Percentiles rank a stretch among this genome's conserved stretches.
Conservation (phyloP, 2,797 vertebrate species). For the Bufotes viridis region DNA sequence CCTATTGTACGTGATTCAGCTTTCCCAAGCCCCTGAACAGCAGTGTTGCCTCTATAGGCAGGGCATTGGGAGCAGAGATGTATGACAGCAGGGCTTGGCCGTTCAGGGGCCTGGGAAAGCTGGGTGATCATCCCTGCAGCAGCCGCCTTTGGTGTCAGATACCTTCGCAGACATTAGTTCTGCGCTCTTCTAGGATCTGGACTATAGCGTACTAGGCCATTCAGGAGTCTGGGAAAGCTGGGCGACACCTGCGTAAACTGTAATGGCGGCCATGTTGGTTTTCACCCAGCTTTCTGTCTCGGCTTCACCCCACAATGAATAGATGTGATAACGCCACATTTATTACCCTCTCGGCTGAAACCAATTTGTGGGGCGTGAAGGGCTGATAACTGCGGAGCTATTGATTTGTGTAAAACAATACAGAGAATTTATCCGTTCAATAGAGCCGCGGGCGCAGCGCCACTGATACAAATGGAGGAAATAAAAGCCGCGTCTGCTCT, state of each 20-base stretch:
- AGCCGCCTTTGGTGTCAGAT: too few species aligned
- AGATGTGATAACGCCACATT: constrained; percentile 90
- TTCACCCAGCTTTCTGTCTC: background rate
- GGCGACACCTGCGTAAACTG: too few species aligned
- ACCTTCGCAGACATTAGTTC: too few species aligned
- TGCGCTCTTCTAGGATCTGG: background rate
- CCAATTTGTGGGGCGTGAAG: constrained; percentile 85
- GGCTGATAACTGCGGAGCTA: constrained; percentile 88
- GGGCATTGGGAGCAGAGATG: background rate
- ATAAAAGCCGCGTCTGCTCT: constrained; percentile 61
- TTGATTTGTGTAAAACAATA: constrained; percentile 95
- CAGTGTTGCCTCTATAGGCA: too few species aligned
- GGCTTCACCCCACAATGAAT: constrained; percentile 72
- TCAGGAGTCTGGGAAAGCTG: background rate
- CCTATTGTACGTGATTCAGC: too few species aligned
- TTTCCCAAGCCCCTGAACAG: too few species aligned
- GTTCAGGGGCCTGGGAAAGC: background rate
- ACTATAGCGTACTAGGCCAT: background rate
- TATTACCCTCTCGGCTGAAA: constrained; percentile 92
- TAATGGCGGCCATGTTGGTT: background rate
- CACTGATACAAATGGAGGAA: constrained; percentile 70
- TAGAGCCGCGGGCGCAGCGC: constrained; percentile 75
- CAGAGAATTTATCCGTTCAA: constrained; percentile 91
- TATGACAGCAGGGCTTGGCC: background rate
- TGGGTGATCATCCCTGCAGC: background rate